Base-by-base conservation (phyloP, 2,888 invertebrate genomes). In the Neoitamus cyanurus region DNA sequence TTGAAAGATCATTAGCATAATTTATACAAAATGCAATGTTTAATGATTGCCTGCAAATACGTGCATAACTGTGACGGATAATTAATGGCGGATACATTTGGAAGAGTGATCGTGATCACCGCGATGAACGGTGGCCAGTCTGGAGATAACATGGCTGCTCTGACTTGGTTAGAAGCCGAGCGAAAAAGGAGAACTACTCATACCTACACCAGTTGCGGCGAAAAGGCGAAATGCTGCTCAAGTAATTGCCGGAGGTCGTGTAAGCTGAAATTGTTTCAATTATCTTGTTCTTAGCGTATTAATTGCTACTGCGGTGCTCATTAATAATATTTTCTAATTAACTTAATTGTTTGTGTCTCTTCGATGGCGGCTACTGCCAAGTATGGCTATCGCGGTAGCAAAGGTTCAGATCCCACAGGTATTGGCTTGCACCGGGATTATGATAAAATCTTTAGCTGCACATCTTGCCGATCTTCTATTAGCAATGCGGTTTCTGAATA, bases 1-100 rank as follows among this genome's bases (percentile, higher is more conserved):
- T 91, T 91, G 91, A 90, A 91, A 90, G 89, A 89, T 91, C 90
- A 91, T 91, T 91, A 91, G 90, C 91, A 91, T 91, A 91, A 91
- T 91, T 91, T 91, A 91, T 91, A 90, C 91, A 91, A 91, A 91
- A 90, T 90, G 90, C 88, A 90, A 82, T 89, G 88, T 89, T 91
- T 90, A 91, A 91, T 90, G 91, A 91, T 90, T 89, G 88, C 88
- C 88, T 88, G 88, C 87, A 86, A 87, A 85, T 86, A 86, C 85
- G 86, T 85, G 86, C 86, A 85, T 75, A 82, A 72, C 72, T 72
- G 83, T 72, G 72, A 73, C 73, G 83, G 69, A 73, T 73, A 83
- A 73, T 73, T 83, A 82, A 82, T 82, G 82, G 82, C 69, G 36
- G 37, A 82, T 69, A 82, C 82, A 69, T 82, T 82, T 69, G 69